Base-by-base conservation (phyloP, 2,113 vertebrate genomes). In the cattle (Bos taurus) region DNA sequence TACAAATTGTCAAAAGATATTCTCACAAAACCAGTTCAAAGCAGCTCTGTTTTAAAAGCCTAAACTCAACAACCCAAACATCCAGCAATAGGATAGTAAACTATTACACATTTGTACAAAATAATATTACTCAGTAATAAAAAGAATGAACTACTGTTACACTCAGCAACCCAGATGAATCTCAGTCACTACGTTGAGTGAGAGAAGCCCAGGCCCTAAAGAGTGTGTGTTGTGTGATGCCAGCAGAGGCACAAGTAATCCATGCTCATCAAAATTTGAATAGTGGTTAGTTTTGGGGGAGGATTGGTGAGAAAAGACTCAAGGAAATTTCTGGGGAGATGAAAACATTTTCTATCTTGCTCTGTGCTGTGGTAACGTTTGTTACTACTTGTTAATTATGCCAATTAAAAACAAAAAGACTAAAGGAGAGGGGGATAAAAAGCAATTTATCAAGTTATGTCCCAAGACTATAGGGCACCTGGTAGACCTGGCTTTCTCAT, bases 181-280 rank as follows among this genome's bases (percentile, higher is more conserved):
- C 87, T 67, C 6, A 50, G 54, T 36, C 6, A 2, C 77, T 81
- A 5, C 2, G 0, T 0, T n/a, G 71, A 43, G 3, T 10, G 8
- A 50, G 74, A 91, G 57, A 46, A 82, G 4, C 7, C 57, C 40
- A n/a, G 43, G 8, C 28, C 40, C 13, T 16, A 46, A n/a, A 59
- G 12, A 14, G 7, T 9, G 14, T 33, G 7, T 43, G 3, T 12
- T 67, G 19, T 88, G 59, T 48, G 33, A 40, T 30, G 6, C 6
- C 13, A 28, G 91, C 57, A 62, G 13, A 77, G 33, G 23, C 64
- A 81, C 5, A 48, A 17, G 6, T 46, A 86, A 64, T 25, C 12
- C 33, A 4, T 13, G n/a, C 33, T 33, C 33, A 71, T 48, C 40
- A 60, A 14, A 50, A 28, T 50, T 48, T 54, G 13, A 89, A 59